Percentiles rank a stretch among this genome's conserved stretches.
These are phyloP conservation scores for Miichthys miiuy DNA, from an alignment of 2,797 vertebrate genomes.

Conservation along the genomic window DNA sequence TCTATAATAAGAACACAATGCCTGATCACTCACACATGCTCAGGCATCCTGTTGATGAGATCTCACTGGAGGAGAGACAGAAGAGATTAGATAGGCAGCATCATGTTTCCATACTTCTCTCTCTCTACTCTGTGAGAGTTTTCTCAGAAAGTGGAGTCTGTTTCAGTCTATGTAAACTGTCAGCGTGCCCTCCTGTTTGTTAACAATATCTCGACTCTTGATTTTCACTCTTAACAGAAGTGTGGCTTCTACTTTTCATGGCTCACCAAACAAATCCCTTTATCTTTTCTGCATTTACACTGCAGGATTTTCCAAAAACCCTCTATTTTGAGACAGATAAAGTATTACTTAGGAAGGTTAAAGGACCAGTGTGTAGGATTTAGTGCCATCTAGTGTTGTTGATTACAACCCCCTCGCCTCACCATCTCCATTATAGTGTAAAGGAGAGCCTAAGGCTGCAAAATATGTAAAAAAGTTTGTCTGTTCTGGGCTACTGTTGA, in stretches of 20 bases:
- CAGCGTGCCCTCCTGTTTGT: not conserved
- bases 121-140: not conserved
- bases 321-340: not conserved
- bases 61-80: conserved; percentile 61
- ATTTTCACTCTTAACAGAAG: not conserved
- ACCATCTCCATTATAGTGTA: too few species aligned
- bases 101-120: conserved; percentile 31
- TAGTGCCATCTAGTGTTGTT: too few species aligned
- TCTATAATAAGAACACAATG: conserved; percentile 62
- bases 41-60: conserved; percentile 81
- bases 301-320: not conserved
- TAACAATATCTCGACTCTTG: not conserved
- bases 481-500: too few species aligned
- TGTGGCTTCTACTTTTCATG: not conserved
- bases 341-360: too few species aligned
- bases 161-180: conserved; percentile 13
- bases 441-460: too few species aligned
- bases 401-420: too few species aligned
- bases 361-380: too few species aligned
- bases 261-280: not conserved
- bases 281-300: not conserved
- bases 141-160: conserved; percentile 10
- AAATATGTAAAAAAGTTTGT: too few species aligned
- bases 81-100: conserved; percentile 59
- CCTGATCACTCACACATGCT: conserved; percentile 80